Percentiles rank a stretch among this genome's conserved stretches.
Conservation (phyloP, 2,797 vertebrate genomes). For the Ctenosaura bakeri region DNA sequence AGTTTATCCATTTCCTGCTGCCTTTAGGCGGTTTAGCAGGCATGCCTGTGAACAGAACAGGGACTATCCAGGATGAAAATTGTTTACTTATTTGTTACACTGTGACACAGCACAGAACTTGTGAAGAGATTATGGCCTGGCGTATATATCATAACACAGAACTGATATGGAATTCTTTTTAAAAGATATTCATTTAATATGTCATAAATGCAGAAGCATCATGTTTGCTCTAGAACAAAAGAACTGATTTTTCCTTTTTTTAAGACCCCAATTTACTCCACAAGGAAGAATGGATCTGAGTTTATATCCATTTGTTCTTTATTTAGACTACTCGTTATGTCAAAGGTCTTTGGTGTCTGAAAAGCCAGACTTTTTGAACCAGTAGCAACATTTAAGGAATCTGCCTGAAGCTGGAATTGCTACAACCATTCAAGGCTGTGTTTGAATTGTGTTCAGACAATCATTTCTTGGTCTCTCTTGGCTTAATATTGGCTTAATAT, state of each 20-base stretch:
- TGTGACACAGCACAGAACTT: neutral
- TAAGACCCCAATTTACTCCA: no score
- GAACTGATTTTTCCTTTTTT: no score
- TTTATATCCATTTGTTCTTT: neutral
- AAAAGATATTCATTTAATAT: neutral
- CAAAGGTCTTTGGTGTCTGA: neutral
- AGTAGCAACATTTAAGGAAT: neutral
- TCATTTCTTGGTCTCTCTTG: neutral
- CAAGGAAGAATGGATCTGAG: neutral
- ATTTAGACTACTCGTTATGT: neutral
- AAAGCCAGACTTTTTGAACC: neutral
- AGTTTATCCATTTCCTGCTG: conserved; percentile 43
- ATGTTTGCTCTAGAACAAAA: neutral
- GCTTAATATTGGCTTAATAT: neutral
- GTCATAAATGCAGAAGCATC: neutral
- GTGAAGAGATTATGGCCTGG: neutral
- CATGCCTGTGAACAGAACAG: conserved; percentile 40
- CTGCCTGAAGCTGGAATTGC: neutral
- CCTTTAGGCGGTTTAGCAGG: conserved; percentile 34
- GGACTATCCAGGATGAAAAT: conserved; percentile 25
- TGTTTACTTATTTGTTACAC: neutral
- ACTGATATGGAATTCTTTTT: neutral
- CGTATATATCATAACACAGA: neutral
- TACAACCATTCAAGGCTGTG: neutral
- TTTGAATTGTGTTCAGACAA: neutral